Conservation (phyloP, 2,888 invertebrate species). For the Epinotia ramella region DNA sequence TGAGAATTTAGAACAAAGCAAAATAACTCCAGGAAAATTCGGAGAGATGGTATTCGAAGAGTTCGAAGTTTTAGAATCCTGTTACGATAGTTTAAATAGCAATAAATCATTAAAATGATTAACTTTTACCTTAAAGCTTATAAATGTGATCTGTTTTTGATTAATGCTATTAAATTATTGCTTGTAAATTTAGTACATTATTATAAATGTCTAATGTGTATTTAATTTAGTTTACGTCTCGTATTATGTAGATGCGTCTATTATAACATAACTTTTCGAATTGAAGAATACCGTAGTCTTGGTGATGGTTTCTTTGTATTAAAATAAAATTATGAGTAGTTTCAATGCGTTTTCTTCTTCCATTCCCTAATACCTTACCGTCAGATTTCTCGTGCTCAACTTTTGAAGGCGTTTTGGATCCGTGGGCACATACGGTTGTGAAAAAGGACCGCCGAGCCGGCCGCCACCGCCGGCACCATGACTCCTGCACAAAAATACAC, state of each 20-base stretch:
- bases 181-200: constrained; percentile 65
- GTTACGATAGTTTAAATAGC: constrained; percentile 86
- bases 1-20: constrained; percentile 84
- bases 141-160: constrained; percentile 81
- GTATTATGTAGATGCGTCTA: constrained; percentile 46
- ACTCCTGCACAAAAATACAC: constrained; percentile 79
- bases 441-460: constrained; percentile 77
- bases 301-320: constrained; percentile 78
- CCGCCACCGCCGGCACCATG: constrained; percentile 87
- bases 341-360: constrained; percentile 48
- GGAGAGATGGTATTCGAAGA: constrained; percentile 95
- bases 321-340: constrained; percentile 60
- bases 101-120: constrained; percentile 79
- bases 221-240: constrained; percentile 57
- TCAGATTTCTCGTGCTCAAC: constrained; percentile 76
- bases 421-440: constrained; percentile 75
- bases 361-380: constrained; percentile 65
- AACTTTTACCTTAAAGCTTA: constrained; percentile 61
- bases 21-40: constrained; percentile 86
- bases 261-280: constrained; percentile 59
- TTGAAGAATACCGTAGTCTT: constrained; percentile 68
- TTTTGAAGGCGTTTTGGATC: constrained; percentile 76
- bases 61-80: constrained; percentile 89
- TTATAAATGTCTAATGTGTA: constrained; percentile 62
- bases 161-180: constrained; percentile 81